Conservation (phyloP, 2,113 vertebrate species). For the Falco punctatus region DNA sequence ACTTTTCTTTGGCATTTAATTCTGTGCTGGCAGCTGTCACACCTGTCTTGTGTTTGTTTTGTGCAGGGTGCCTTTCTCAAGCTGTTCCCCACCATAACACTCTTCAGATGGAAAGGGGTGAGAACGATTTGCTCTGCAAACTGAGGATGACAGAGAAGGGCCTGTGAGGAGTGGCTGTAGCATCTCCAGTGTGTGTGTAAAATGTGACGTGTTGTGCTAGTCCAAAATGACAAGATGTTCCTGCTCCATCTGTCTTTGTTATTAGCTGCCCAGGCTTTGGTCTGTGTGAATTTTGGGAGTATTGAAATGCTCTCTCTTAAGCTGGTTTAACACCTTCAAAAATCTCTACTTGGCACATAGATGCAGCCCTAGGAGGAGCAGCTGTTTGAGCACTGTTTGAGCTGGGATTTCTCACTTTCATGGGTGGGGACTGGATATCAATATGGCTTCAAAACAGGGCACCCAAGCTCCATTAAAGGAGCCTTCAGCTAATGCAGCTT, state of each 20-base stretch:
- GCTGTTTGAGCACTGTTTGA: neutral
- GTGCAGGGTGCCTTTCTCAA: neutral
- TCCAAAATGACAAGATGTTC: neutral
- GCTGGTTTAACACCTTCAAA: neutral
- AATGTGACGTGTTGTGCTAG: neutral
- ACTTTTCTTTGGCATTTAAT: neutral
- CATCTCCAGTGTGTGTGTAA: neutral
- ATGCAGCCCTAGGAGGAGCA: neutral
- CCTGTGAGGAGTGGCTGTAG: neutral
- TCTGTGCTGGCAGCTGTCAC: neutral
- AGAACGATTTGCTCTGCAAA: neutral
- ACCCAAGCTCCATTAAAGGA: neutral
- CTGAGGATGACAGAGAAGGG: neutral
- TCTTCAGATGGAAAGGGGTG: neutral
- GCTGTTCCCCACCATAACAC: neutral
- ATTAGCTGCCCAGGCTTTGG: neutral
- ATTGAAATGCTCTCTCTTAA: neutral
- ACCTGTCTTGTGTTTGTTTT: conserved; percentile 21
- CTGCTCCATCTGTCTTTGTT: neutral
- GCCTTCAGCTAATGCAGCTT: neutral
- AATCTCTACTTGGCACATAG: neutral
- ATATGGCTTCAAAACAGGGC: neutral
- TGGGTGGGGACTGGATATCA: neutral
- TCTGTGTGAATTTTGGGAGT: neutral
- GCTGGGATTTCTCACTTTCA: neutral